Conservation (phyloP, 2,113 vertebrate species). For the Artemisiospiza belli region DNA sequence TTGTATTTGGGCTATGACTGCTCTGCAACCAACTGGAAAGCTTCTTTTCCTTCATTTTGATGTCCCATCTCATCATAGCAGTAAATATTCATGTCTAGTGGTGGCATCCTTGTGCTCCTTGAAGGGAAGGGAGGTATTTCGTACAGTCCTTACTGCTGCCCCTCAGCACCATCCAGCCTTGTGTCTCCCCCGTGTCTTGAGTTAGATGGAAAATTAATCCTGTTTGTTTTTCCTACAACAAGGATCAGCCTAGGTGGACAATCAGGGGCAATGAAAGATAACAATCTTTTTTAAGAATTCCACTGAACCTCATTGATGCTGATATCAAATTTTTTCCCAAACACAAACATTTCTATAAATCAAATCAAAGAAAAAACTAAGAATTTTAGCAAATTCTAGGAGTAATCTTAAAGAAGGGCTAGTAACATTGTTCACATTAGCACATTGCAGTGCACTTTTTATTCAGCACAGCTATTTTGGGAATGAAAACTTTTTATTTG, state of each 20-base stretch:
- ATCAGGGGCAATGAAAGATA: background rate
- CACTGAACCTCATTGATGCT: background rate
- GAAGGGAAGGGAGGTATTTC: background rate
- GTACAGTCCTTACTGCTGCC: fast-evolving
- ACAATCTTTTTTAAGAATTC: fast-evolving
- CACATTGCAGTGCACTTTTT: background rate
- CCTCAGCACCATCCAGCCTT: background rate
- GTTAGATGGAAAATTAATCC: background rate
- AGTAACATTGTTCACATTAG: background rate
- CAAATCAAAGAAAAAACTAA: background rate
- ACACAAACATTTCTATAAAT: background rate
- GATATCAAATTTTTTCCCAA: background rate
- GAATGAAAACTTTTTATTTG: background rate
- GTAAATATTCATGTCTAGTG: background rate
- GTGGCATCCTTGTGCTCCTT: background rate
- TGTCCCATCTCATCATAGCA: background rate
- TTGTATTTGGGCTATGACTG: background rate
- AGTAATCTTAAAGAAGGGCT: background rate
- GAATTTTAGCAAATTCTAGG: background rate
- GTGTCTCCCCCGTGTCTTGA: background rate
- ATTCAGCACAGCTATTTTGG: background rate
- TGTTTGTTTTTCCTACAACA: background rate
- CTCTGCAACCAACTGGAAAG: background rate
- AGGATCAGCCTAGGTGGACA: background rate
- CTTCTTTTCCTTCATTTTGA: background rate